phyloP scores from a whole-genome alignment of 2,113 vertebrate genomes.

The Naja naja region DNA sequence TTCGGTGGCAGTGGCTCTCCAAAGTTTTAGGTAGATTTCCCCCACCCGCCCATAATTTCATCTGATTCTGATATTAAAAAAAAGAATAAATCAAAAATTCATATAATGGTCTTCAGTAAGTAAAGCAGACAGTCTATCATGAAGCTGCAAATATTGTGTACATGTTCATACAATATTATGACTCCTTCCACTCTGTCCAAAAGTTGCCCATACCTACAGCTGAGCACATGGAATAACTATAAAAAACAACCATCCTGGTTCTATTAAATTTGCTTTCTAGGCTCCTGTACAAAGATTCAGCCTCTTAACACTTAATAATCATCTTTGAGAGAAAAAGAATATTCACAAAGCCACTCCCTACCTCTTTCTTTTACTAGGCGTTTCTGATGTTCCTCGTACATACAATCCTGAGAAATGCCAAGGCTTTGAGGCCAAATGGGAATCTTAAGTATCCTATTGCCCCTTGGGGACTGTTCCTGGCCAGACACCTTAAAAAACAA shows the following conservation, averaged over 20 bases:
- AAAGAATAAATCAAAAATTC: neutral
- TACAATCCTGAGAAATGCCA: constrained; percentile 87
- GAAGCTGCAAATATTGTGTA: neutral
- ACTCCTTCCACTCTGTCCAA: neutral
- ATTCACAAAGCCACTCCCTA: constrained; percentile 52
- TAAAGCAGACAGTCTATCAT: neutral
- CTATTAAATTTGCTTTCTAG: neutral
- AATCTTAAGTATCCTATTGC: constrained; percentile 80
- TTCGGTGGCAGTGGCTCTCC: neutral
- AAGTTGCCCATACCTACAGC: neutral
- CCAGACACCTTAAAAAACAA: constrained; percentile 84
- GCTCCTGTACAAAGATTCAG: neutral
- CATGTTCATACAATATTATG: neutral
- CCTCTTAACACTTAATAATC: neutral
- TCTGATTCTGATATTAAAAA: neutral
- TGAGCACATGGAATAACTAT: neutral
- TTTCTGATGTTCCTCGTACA: constrained; percentile 75
- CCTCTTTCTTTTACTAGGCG: constrained; percentile 68
- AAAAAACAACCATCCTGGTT: neutral
- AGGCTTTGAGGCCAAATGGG: constrained; percentile 90
- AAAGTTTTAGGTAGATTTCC: neutral
- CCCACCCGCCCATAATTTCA: too few species aligned
- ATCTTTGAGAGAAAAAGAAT: neutral
- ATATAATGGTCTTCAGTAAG: neutral
- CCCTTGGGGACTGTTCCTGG: constrained; percentile 81